Conservation (phyloP, 2,113 vertebrate species). For the Paratilapia polleni region DNA sequence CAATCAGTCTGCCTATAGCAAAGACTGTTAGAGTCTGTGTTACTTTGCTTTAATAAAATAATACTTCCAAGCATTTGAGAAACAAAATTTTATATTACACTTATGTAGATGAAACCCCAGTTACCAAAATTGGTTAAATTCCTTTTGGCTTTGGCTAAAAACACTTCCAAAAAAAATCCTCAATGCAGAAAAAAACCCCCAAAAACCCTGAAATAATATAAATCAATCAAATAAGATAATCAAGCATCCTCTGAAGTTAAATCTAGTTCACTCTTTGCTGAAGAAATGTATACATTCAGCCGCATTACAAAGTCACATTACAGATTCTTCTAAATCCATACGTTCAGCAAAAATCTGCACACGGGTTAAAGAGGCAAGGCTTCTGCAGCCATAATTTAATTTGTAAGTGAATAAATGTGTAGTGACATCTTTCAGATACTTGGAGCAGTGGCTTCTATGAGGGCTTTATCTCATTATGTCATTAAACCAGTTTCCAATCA, state of each 20-base stretch:
- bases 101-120: not conserved
- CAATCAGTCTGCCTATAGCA: not conserved
- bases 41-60: rapidly evolving
- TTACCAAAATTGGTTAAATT: not conserved
- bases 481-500: slow-evolving; percentile 65
- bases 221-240: too few species aligned
- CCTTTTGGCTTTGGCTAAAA: not conserved
- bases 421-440: slow-evolving; percentile 4
- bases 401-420: not conserved
- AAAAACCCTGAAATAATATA: not conserved
- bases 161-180: not conserved
- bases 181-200: not conserved
- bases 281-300: not conserved
- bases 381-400: not conserved
- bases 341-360: not conserved
- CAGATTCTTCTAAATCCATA: not conserved
- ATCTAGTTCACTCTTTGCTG: not conserved
- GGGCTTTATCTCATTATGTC: slow-evolving; percentile 69
- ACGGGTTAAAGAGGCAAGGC: not conserved
- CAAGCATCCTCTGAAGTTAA: too few species aligned
- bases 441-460: slow-evolving; percentile 1
- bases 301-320: not conserved
- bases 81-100: not conserved
- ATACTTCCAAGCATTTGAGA: not conserved
- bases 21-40: not conserved